phyloP scores from a whole-genome alignment of 2,113 vertebrate genomes.

The Mesocricetus auratus region DNA sequence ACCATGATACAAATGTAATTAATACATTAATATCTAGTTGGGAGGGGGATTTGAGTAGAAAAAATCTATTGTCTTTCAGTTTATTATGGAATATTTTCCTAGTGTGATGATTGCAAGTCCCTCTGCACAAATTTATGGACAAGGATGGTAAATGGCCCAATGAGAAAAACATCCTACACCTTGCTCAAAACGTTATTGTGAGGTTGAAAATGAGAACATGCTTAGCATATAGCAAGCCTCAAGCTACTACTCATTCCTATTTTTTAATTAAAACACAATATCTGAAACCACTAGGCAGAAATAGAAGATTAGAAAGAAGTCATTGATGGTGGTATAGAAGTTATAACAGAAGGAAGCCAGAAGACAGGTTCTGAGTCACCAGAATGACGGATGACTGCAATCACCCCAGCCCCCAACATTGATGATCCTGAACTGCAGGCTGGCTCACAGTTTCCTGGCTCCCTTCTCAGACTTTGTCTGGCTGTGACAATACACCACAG shows the following conservation, averaged over 20 bases:
- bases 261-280: conserved; percentile 32
- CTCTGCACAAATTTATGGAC: neutral
- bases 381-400: neutral
- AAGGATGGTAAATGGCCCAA: neutral
- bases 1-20: neutral
- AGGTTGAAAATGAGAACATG: neutral
- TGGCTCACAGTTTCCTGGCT: conserved; percentile 50
- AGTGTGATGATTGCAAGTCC: neutral
- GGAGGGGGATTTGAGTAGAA: neutral
- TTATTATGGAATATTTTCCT: neutral
- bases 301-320: neutral
- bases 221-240: neutral
- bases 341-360: neutral
- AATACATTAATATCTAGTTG: neutral
- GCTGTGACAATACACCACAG: neutral
- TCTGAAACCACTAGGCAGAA: conserved; percentile 31
- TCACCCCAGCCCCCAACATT: neutral
- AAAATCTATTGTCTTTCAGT: neutral
- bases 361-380: conserved; percentile 26
- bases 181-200: neutral
- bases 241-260: neutral
- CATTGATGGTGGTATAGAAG: neutral
- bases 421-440: neutral
- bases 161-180: neutral
- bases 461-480: neutral